Evolutionary conservation across 1,140 invertebrate species (phyloP).

Genomic region (Penaeus vannamei): DNA sequence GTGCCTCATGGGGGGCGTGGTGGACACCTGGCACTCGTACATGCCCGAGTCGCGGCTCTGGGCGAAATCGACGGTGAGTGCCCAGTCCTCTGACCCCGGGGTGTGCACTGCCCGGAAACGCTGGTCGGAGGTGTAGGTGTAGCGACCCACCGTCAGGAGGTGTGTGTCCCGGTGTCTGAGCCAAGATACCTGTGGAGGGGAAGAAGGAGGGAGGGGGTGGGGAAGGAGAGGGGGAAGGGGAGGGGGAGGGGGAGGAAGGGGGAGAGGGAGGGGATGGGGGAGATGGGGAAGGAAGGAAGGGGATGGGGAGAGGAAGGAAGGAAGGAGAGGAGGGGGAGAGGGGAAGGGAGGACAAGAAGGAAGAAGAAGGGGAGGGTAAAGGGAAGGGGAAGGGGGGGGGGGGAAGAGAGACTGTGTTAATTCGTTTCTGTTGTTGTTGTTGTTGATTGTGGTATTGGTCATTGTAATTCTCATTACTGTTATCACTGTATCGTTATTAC

Average conservation of each 20-base stretch:
- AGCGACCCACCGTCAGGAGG: constrained; percentile 79
- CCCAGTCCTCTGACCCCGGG: constrained; percentile 90
- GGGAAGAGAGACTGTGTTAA: neutral
- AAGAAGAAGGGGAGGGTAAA: constrained; percentile 5
- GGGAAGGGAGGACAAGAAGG: neutral
- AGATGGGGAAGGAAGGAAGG: neutral
- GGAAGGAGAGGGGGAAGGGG: neutral
- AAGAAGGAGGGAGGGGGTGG: neutral
- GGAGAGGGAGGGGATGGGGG: neutral
- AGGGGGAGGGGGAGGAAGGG: neutral
- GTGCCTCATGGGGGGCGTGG: constrained; percentile 78
- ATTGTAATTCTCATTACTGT: no score
- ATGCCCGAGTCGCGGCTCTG: constrained; percentile 82
- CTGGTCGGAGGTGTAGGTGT: constrained; percentile 84
- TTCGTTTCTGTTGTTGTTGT: neutral
- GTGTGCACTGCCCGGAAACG: constrained; percentile 85
- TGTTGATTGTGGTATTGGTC: no score
- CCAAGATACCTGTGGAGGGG: constrained; percentile 57
- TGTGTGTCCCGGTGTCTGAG: constrained; percentile 63
- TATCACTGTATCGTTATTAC: no score
- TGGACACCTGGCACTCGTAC: constrained; percentile 90
- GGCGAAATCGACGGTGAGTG: constrained; percentile 89
- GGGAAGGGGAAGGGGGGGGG: neutral
- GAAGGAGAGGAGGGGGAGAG: no score
- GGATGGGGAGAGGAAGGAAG: no score